Conservation (phyloP, 2,797 vertebrate genomes). For the Morelia viridis region DNA sequence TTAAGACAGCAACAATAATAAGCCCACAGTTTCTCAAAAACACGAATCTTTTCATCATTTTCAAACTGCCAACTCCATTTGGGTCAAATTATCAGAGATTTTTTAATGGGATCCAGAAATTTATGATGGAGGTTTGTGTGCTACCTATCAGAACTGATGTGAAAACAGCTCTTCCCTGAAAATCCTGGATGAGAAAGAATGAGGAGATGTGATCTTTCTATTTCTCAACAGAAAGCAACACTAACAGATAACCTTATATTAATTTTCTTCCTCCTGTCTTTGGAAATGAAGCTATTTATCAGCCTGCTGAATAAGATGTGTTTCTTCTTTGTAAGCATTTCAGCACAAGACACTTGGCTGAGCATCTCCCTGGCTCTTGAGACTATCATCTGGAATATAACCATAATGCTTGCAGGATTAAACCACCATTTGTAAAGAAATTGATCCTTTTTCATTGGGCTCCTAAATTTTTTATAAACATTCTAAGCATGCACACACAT, state of each 20-base stretch:
- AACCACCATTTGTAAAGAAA: conserved; percentile 66
- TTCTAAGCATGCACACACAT: conserved; percentile 28
- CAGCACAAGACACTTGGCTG: conserved; percentile 78
- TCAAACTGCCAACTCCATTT: conserved; percentile 29
- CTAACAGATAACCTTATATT: conserved; percentile 36
- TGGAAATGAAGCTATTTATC: conserved; percentile 58
- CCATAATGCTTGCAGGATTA: conserved; percentile 58
- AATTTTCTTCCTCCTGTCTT: conserved; percentile 48
- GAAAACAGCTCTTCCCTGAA: conserved; percentile 4
- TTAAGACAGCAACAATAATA: conserved; percentile 1
- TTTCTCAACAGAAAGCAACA: conserved; percentile 25
- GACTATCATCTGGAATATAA: conserved; percentile 69
- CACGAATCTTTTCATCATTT: conserved; percentile 7
- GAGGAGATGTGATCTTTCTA: not conserved
- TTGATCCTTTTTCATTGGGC: conserved; percentile 49
- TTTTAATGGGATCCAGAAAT: conserved; percentile 27
- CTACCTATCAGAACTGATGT: conserved; percentile 26
- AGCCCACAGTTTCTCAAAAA: conserved; percentile 17
- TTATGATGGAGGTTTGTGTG: conserved; percentile 18
- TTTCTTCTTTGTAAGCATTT: conserved; percentile 80
- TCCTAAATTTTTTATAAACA: conserved; percentile 51
- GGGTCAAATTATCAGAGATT: conserved; percentile 15
- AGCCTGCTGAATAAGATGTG: conserved; percentile 72
- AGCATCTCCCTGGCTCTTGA: conserved; percentile 76
- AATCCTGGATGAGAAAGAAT: conserved; percentile 23